Evolutionary conservation across 2,888 invertebrate species (phyloP), one percentile per base, ranked within the genome.

Genomic region (Trichacis sp.): DNA sequence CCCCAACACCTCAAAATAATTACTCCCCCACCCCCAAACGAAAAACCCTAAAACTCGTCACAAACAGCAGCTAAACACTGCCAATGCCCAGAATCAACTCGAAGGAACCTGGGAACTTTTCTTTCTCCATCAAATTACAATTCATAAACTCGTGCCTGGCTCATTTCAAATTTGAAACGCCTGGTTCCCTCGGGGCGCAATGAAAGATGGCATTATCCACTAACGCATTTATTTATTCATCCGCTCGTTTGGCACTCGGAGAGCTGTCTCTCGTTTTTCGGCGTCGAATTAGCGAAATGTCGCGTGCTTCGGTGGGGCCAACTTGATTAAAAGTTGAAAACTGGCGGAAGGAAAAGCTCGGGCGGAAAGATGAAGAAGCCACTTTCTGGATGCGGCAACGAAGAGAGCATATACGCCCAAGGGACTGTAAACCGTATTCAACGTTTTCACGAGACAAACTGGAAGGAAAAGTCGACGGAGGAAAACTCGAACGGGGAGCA

Each of bases 361-460:
- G 42, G 52, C 24, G 38, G 42, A 20, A 17, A 42, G 52, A 52
- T 43, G 42, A 43, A 52, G 30, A 42, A 42, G 24, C 42, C 18
- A 42, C 42, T 52, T 52, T 43, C 43, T 15, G 17, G 30, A 52
- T 42, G 43, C 17, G 9, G 12, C 17, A 29, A 38, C 49, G 38
- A 48, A 49, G 53, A 49, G 43, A 30, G 50, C 52, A 18, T 51
- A 42, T 43, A 12, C 36, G 36, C 46, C 19, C 29, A n/a, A 15
- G 30, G 40, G 33, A 48, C 57, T 56, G 38, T 49, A 52, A 64
- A 60, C 45, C 43, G 40, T 56, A 64, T 64, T 60, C 56, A 60
- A 64, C 64, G 64, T 60, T 60, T 56, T 58, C 63, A 53, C 52
- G 62, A 40, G 14, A 66, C 58, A 63, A 67, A 67, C 59, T 43